Conservation (phyloP, 2,113 vertebrate genomes). For the Neomonachus schauinslandi region DNA sequence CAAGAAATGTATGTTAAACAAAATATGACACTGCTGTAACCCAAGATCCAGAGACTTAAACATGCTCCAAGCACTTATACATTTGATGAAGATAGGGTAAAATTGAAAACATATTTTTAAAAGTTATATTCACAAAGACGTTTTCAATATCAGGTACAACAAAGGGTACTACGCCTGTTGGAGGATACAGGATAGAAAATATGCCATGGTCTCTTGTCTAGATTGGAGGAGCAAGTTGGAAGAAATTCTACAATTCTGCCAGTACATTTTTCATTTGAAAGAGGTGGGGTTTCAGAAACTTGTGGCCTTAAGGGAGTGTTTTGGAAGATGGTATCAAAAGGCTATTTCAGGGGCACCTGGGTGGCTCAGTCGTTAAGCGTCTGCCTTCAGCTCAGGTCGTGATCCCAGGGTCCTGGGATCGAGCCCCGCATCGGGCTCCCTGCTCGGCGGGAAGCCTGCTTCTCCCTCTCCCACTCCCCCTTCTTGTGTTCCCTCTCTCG, state of each 20-base stretch:
- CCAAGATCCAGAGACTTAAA: slow-evolving; percentile 35
- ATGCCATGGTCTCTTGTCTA: not conserved
- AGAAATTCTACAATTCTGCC: not conserved
- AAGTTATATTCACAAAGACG: slow-evolving; percentile 22
- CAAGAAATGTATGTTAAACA: not conserved
- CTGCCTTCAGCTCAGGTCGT: too few relatives aligned
- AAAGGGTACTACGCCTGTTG: not conserved
- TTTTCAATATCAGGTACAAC: not conserved
- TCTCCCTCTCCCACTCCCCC: too few relatives aligned
- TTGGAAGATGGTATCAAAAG: not conserved
- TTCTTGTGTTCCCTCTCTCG: too few relatives aligned
- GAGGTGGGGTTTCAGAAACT: not conserved
- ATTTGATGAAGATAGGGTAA: not conserved
- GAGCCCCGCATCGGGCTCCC: too few relatives aligned
- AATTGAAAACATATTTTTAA: not conserved
- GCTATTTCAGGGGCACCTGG: too few relatives aligned
- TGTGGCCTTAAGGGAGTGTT: not conserved
- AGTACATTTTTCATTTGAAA: not conserved
- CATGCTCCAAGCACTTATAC: not conserved
- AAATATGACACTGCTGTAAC: not conserved
- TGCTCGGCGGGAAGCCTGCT: too few relatives aligned
- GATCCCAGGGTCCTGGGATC: too few relatives aligned
- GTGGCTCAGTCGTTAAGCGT: too few relatives aligned
- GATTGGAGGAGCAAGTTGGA: not conserved
- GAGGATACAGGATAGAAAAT: not conserved